These are phyloP conservation scores for Cephus pygmeus DNA, from an alignment of 2,888 invertebrate species.

Conservation along the genomic window DNA sequence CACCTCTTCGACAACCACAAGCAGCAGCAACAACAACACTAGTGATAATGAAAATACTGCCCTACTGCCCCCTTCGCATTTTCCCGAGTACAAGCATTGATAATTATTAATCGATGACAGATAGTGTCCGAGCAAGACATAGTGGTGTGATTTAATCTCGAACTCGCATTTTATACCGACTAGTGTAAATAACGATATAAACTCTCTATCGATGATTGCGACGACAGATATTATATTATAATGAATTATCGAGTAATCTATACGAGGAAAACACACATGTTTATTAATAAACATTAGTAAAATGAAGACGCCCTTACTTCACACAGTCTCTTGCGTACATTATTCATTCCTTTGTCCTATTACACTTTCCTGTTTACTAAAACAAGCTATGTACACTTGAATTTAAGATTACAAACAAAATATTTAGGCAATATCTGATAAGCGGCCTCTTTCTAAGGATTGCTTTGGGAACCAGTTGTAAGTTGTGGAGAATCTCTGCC, in stretches of 20 bases:
- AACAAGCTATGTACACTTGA: neutral
- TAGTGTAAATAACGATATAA: conserved; percentile 64
- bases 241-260: conserved; percentile 59
- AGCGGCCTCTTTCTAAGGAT: too few relatives aligned
- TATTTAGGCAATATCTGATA: too few relatives aligned
- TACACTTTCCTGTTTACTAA: neutral
- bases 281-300: conserved; percentile 65
- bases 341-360: neutral
- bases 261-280: conserved; percentile 51
- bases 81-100: conserved; percentile 65
- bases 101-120: conserved; percentile 63
- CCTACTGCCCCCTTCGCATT: conserved; percentile 61
- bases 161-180: conserved; percentile 65
- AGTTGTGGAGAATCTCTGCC: too few relatives aligned
- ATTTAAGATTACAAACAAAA: too few relatives aligned
- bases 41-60: conserved; percentile 65
- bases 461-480: too few relatives aligned
- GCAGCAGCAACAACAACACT: conserved; percentile 44
- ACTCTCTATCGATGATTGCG: conserved; percentile 41
- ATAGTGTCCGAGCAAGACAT: conserved; percentile 56
- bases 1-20: too few relatives aligned
- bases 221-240: conserved; percentile 60
- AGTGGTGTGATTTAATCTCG: conserved; percentile 63
- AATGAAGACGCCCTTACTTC: conserved; percentile 18
- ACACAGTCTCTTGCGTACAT: neutral